Evolutionary conservation across 2,113 vertebrate species (phyloP), one percentile per base, ranked within the genome.

Genomic region (Chaetorhynchus papuensis): DNA sequence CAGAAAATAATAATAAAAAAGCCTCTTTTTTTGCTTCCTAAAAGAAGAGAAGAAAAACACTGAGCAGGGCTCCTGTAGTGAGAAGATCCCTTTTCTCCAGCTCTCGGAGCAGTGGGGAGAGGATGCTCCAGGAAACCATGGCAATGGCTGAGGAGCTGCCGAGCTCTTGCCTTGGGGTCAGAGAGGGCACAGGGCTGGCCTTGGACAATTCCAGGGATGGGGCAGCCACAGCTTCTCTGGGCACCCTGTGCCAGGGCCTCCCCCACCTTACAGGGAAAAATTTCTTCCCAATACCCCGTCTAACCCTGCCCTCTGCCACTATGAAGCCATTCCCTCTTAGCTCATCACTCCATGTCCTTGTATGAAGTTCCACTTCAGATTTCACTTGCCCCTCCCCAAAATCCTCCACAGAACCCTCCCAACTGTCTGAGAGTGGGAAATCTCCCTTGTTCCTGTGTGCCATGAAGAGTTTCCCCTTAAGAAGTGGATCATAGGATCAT

Each of bases 1-100:
- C 22, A 28, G 44, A 95, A 93, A 93, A 93, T 74, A 92, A 90
- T 84, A 91, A 79, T 64, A 94, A 85, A 94, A 92, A 88, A 52
- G 8, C 8, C 12, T 44, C 31, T 31, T 26, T 70, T 45, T 23
- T 27, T 3, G 6, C 37, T 70, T 41, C 83, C n/a, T 27, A 54
- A 61, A 8, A 53, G 79, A 80, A 69, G 30, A 60, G 47, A 35
- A 79, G 44, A 57, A 70, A 83, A 89, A 33, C n/a, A 54, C 66
- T 4, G 5, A 60, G 37, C 20, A 52, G 54, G 31, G 65, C 77
- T 96, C 61, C 80, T 41, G 37, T 2, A 53, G 81, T 4, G 35
- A 49, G 74, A 44, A 81, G 87, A 69, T 96, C 68, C 90, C 70
- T 49, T 56, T 68, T 3, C 59, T 74, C 15, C 1, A 0, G 33